Evolutionary conservation across 2,113 vertebrate genomes (phyloP), one percentile per base, ranked within the genome.

Genomic region (Ceyx melanurus): DNA sequence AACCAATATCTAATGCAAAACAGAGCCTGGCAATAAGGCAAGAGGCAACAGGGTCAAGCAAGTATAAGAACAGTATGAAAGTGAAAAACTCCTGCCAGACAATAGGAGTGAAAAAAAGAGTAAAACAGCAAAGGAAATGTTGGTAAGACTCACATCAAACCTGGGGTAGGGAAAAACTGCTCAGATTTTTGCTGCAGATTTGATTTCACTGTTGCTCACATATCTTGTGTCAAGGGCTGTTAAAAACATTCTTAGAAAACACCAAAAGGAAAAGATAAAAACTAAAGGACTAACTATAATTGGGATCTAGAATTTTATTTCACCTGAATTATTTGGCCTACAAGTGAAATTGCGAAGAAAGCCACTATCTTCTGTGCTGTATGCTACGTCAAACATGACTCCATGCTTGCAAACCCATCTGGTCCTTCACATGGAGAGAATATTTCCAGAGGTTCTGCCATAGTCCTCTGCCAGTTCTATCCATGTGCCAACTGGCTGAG

Each of bases 1-100:
- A 92, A 91, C 4, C 73, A 79, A 71, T 73, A 70, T 82, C 76
- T 88, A 91, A 65, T 64, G 81, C 95, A 96, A 95, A 97, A 51
- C 89, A 77, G 81, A 43, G 25, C 65, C 88, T 83, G 90, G 82
- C 89, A 79, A 23, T 4, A 65, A 82, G 62, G 88, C 88, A 88
- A 93, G 46, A 12, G 8, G 48, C 40, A 71, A 77, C 13, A 86
- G 70, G 43, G 23, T 51, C 75, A 61, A 88, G n/a, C 71, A 64
- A 89, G 77, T 92, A 94, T 48, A 89, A 94, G 88, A 93, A 70
- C 29, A 90, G 53, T 15, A 22, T 54, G 37, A 79, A 92, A 61
- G 29, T 29, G 48, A 76, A 85, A 89, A 43, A 46, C 33, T 83
- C 11, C 37, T 85, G 40, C 57, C 46, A 62, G 45, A 53, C 10